Evolutionary conservation across 2,888 invertebrate genomes (phyloP).

Genomic region (Chloroclysta siterata): DNA sequence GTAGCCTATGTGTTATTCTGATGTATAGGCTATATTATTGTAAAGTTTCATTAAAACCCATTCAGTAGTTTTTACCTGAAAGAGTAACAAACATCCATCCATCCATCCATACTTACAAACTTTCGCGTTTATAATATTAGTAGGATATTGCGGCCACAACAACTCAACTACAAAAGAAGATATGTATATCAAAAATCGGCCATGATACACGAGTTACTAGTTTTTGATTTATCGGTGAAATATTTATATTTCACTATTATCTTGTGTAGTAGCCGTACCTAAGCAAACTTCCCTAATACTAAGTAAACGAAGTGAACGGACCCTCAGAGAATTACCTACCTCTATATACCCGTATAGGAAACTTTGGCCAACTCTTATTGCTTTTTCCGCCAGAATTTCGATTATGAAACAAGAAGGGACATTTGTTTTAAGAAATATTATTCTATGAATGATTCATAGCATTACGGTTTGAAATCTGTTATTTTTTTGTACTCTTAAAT

Average conservation of each 20-base stretch:
- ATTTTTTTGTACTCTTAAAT: constrained; percentile 10
- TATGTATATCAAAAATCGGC: neutral
- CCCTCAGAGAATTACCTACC: constrained; percentile 70
- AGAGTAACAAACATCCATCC: no score
- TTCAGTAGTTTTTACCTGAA: no score
- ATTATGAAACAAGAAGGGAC: constrained; percentile 52
- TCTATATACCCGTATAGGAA: constrained; percentile 61
- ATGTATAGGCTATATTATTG: no score
- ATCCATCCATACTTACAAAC: no score
- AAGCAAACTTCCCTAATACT: constrained; percentile 75
- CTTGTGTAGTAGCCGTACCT: constrained; percentile 66
- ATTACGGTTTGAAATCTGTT: constrained; percentile 34
- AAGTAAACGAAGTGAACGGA: constrained; percentile 69
- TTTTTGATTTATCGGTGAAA: constrained; percentile 59
- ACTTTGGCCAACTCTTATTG: constrained; percentile 67
- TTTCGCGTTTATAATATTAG: no score
- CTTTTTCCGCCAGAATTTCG: constrained; percentile 60
- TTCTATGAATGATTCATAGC: constrained; percentile 42
- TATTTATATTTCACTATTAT: constrained; percentile 76
- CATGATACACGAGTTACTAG: constrained; percentile 4
- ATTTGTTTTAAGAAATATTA: constrained; percentile 50
- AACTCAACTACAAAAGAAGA: no score
- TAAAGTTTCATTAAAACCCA: no score
- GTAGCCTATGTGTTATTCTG: no score
- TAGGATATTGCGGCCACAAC: no score